Evolutionary conservation across 2,797 vertebrate species (phyloP), one percentile per base, ranked within the genome.

Genomic region (Jordanella pulchra): DNA sequence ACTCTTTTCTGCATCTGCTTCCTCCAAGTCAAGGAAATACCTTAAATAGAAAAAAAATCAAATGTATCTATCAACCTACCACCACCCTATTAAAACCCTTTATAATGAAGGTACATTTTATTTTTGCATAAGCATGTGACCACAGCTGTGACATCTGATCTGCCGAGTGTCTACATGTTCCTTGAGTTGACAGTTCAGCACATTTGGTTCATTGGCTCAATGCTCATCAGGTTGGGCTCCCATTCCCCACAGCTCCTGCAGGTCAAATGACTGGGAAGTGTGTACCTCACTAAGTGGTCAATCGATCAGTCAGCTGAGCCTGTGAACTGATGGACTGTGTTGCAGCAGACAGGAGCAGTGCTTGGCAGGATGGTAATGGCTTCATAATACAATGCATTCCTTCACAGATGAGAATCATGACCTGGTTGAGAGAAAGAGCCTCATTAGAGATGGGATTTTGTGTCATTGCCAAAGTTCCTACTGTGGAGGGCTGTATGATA

Each of bases 221-320:
- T 92, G 85, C 82, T 91, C 83, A 92, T 92, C 87, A 76, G 86
- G 90, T 92, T 89, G 81, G 12, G 32, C 69, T 71, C 48, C 81
- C 86, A 84, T 88, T 87, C 85, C n/a, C 84, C 84, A 83, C 87
- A 78, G 81, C 70, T 84, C 66, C 69, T 71, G 83, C 79, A 15
- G 87, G 86, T 91, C 91, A 88, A 83, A 89, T 91, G 86, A 87
- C 90, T 83, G 82, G 69, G 86, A 87, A 63, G 35, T 88, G 85
- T 81, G 88, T 72, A 85, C 81, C 82, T 86, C 84, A 68, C 88
- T 91, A 89, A 92, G 87, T 91, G 85, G 82, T 87, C 76, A 55
- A 89, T 92, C 70, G 86, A 89, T 89, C 84, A 69, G 82, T 77
- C 79, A 73, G 86, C 80, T 55, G 80, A 81, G 79, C 71, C 78